Evolutionary conservation across 2,888 invertebrate genomes (phyloP), one percentile per base, ranked within the genome.

Genomic region (Dugesia japonica): DNA sequence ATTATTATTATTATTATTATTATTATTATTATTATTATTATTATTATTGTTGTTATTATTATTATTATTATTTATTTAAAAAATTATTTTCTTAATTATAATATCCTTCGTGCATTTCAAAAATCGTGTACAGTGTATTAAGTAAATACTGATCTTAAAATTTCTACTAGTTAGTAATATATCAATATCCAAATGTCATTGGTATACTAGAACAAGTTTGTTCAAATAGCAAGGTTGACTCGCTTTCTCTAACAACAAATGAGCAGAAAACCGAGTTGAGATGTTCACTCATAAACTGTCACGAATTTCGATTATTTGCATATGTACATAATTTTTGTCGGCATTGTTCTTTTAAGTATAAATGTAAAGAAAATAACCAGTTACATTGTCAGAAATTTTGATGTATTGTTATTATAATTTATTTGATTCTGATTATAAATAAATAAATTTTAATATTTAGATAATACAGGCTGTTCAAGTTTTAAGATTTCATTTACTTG

Each of bases 401-500:
- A 56, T 56, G 23, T 56, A 56, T 56, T 56, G 23, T 56, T 56
- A 56, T 56, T n/a, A 56, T 56, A 56, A 56, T 56, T 56, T 56
- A 31, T 31, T 31, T 56, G n/a, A 56, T 56, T 56, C 17, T 56
- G 56, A 56, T 56, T 56, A 56, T 56, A 23, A 56, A 56, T 56
- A 56, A 56, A 56, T 56, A 56, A 56, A 56, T 56, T 9, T 20
- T 56, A 56, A 56, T 56, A 81, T 81, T 76, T 91, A 97, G 95
- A 98, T 98, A 97, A 94, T 99, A 87, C 97, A 98, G 89, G 94
- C 98, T 86, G 98, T 99, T 88, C 97, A 98, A 89, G 98, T 99
- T 86, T 90, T 98, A 88, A 92, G 98, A 89, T 97, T 98, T 91
- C 98, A 98, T 89, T 91, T 98, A 87, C 90, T 98, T 89, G 98